Evolutionary conservation across 2,113 vertebrate genomes (phyloP), one percentile per base, ranked within the genome.

Genomic region (Peucedramus taeniatus): DNA sequence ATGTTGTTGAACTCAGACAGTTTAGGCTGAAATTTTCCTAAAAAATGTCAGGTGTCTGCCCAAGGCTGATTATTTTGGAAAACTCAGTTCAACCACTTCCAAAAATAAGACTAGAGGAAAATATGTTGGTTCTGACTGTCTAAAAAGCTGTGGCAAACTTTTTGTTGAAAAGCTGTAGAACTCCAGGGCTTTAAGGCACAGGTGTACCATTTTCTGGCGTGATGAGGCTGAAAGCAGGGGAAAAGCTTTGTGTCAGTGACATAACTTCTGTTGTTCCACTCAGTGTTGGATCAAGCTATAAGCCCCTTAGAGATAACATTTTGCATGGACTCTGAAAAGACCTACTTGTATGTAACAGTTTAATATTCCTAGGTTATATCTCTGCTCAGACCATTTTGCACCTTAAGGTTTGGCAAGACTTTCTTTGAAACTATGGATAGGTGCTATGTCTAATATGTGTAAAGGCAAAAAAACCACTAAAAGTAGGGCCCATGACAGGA

Each of bases 1-100:
- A 37, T 45, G 31, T 77, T n/a, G 31, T 70, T 35, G 49, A 68
- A 75, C 28, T 80, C 92, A 68, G 28, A 72, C 37, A 47, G 57
- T 89, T 93, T 71, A 79, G 71, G 42, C 47, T 94, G 93, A 96
- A 95, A 89, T 87, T 94, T 96, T 96, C 92, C 72, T n/a, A n/a
- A n/a, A n/a, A n/a, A n/a, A 75, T 39, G 74, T 83, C 86, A 90
- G 31, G 37, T 96, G 76, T 81, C 92, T 96, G 92, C 85, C 83
- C 61, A 56, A 75, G 56, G 28, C 85, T 96, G 93, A 92, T 96
- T 96, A 91, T 93, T 96, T 97, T 96, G 94, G 92, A 96, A 88
- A 96, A 88, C 64, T 90, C 76, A 71, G 80, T 89, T 94, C 79
- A 93, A 13, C 31, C 79, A 83, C 78, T 97, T 96, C 94, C 93